Evolutionary conservation across 1,140 invertebrate genomes (phyloP).

Genomic region (Drosophila busckii): DNA sequence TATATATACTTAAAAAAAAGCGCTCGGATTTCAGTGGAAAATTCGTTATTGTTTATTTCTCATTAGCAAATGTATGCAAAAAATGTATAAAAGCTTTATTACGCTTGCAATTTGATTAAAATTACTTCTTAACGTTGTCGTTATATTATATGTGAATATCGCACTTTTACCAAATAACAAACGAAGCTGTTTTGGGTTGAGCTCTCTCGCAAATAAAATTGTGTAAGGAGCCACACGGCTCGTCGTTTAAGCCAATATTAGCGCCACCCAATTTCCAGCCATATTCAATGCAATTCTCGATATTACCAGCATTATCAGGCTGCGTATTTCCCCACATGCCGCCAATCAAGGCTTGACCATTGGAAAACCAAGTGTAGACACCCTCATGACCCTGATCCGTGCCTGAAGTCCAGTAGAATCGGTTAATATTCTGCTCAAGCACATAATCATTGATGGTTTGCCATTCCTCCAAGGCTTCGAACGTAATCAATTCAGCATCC

Average conservation of each 20-base stretch:
- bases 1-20: no score
- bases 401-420: constrained; percentile 18
- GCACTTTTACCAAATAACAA: constrained; percentile 10
- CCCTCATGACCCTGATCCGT: constrained; percentile 1
- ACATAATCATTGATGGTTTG: background rate
- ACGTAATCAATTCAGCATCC: constrained; percentile 2
- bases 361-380: constrained; percentile 11
- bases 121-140: no score
- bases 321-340: constrained; percentile 6
- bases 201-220: constrained; percentile 1
- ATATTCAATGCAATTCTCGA: constrained; percentile 10
- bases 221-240: background rate
- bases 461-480: constrained; percentile 5
- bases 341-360: background rate
- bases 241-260: constrained; percentile 2
- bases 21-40: no score
- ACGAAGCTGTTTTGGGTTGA: constrained; percentile 1
- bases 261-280: no score
- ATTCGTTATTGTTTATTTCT: no score
- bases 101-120: no score
- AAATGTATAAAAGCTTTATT: no score
- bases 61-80: no score
- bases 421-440: background rate
- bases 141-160: no score
- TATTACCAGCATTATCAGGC: constrained; percentile 4